Base-by-base conservation (phyloP, 2,113 vertebrate species). In the Chaetodon trifascialis region DNA sequence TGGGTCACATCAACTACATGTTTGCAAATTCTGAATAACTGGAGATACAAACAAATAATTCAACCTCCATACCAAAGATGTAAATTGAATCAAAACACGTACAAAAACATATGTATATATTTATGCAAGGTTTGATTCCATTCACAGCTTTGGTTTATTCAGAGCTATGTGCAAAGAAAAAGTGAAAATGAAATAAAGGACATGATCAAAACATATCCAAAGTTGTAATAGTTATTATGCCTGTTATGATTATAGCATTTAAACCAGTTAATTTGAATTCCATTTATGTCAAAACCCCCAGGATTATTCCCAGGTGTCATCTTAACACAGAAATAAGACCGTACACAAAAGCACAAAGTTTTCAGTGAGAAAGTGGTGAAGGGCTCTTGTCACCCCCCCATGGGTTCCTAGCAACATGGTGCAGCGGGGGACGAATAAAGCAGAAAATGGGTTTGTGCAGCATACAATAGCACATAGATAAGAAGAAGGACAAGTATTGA, bases 391-490 rank as follows among this genome's bases (percentile, higher is more conserved):
- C 78, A 62, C 80, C 69, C 64, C 58, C 85, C 84, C 59, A 73
- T 83, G 86, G 87, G 66, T 90, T 90, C 84, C 84, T 79, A 84
- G 91, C 78, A 74, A 89, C 86, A 86, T 92, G 78, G 73, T 93
- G 88, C 86, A 87, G 92, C 73, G 76, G 90, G 86, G 88, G 88
- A 93, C 44, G 67, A 94, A 92, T 93, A 93, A 89, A 92, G 88
- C 90, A 91, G 90, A 92, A 94, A 94, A 95, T 93, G 86, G 92
- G 90, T 90, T 94, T 94, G 91, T 89, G 79, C 85, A 30, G 85
- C 77, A 84, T 4, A 95, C 91, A 95, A 94, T 93, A 54, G 89
- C 80, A 77, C 72, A 73, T 75, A 91, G 92, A 92, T 95, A 91
- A 92, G 86, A 93, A 90, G 81, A 88, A 80, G 90, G 90, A 89